phyloP scores from a whole-genome alignment of 2,888 invertebrate genomes.

The Sminthurides aquaticus region DNA sequence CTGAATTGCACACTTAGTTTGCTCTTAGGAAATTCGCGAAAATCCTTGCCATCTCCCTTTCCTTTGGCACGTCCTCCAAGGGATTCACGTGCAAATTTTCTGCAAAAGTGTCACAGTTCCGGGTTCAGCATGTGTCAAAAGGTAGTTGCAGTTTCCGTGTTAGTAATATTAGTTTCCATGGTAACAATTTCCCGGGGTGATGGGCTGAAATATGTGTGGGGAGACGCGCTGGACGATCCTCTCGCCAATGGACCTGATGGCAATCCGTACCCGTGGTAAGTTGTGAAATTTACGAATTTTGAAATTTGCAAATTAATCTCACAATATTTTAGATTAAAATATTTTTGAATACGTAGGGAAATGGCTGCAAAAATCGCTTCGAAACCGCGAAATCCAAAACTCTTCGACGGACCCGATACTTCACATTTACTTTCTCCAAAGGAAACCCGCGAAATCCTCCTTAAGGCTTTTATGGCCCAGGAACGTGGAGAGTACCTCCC shows the following conservation, averaged over 20 bases:
- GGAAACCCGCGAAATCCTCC: conserved; percentile 27
- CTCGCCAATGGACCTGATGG: conserved; percentile 72
- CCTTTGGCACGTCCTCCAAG: too few relatives aligned
- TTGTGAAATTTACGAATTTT: too few relatives aligned
- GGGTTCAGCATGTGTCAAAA: too few relatives aligned
- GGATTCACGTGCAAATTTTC: too few relatives aligned
- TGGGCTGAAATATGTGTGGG: conserved; percentile 71
- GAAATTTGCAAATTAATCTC: neutral
- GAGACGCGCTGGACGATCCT: conserved; percentile 73
- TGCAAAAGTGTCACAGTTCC: too few relatives aligned
- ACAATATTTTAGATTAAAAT: neutral
- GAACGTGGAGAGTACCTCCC: conserved; percentile 17
- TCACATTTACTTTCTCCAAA: conserved; percentile 27
- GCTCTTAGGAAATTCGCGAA: too few relatives aligned
- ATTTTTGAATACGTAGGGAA: conserved; percentile 27
- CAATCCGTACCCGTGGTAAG: conserved; percentile 70
- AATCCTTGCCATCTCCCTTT: too few relatives aligned
- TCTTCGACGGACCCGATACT: conserved; percentile 26
- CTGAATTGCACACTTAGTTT: too few relatives aligned
- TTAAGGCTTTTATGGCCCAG: conserved; percentile 22
- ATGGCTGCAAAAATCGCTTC: conserved; percentile 34
- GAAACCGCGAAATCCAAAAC: conserved; percentile 35
- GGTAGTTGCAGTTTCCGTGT: too few relatives aligned
- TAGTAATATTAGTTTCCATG: too few relatives aligned
- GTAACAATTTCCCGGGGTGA: neutral